These are phyloP conservation scores for Myripristis jacobus DNA, from an alignment of 2,797 vertebrate species.

Conservation along the genomic window DNA sequence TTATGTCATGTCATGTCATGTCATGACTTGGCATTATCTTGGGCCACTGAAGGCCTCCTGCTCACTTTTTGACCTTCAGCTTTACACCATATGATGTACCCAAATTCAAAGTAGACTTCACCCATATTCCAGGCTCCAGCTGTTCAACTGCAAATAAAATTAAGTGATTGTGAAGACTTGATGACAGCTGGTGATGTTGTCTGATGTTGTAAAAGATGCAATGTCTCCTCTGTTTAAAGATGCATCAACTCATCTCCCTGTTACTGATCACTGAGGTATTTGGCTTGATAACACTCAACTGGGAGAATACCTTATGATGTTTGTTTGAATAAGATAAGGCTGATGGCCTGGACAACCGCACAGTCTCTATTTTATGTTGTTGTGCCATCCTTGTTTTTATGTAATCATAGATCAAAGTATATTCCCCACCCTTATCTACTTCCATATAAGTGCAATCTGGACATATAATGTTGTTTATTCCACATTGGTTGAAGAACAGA, in stretches of 20 bases:
- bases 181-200: neutral
- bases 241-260: neutral
- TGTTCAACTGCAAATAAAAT: neutral
- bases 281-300: neutral
- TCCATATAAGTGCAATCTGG: neutral
- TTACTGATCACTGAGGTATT: neutral
- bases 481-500: neutral
- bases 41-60: neutral
- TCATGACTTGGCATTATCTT: neutral
- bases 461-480: neutral
- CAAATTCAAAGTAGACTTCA: neutral
- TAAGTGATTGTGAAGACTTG: neutral
- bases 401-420: neutral
- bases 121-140: neutral
- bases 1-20: too few relatives aligned
- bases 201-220: neutral
- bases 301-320: neutral
- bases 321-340: constrained; percentile 3
- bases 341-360: neutral
- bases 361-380: neutral
- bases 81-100: neutral
- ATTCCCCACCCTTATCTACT: neutral
- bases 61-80: neutral
- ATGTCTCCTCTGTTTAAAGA: constrained; percentile 5
- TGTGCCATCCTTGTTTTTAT: neutral